These are phyloP conservation scores for Chloroclysta siterata DNA, from an alignment of 2,888 invertebrate species.

Conservation along the genomic window DNA sequence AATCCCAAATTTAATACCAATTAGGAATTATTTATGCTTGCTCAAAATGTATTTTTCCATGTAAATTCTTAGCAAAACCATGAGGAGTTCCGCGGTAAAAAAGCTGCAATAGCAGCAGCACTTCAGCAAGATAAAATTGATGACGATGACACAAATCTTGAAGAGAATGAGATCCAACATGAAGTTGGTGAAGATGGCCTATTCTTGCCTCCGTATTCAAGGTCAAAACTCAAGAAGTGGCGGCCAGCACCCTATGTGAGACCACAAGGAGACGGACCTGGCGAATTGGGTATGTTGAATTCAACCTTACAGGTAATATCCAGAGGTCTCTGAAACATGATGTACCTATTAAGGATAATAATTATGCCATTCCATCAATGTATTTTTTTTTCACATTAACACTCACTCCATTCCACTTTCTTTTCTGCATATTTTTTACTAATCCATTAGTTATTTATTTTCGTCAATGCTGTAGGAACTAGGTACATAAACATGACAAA, in stretches of 20 bases:
- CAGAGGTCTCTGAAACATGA: too few relatives aligned
- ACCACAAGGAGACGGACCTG: slow-evolving; percentile 89
- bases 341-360: too few relatives aligned
- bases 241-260: slow-evolving; percentile 88
- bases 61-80: slow-evolving; percentile 36
- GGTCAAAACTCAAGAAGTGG: slow-evolving; percentile 87
- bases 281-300: slow-evolving; percentile 91
- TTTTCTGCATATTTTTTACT: too few relatives aligned
- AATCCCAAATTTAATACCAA: too few relatives aligned
- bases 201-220: slow-evolving; percentile 64
- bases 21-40: not conserved
- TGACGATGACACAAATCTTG: slow-evolving; percentile 70
- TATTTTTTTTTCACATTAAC: too few relatives aligned
- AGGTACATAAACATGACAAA: too few relatives aligned
- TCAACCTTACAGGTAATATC: too few relatives aligned
- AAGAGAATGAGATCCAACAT: slow-evolving; percentile 68
- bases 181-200: slow-evolving; percentile 69
- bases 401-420: too few relatives aligned
- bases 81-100: slow-evolving; percentile 71
- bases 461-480: too few relatives aligned
- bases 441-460: too few relatives aligned
- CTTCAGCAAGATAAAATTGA: slow-evolving; percentile 57
- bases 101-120: slow-evolving; percentile 77
- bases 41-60: not conserved
- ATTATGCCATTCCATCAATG: too few relatives aligned